A percentile compares a stretch with the other conserved stretches of the same genome.
phyloP scores from a whole-genome alignment of 2,888 invertebrate genomes.

The Physocephala rufipes region DNA sequence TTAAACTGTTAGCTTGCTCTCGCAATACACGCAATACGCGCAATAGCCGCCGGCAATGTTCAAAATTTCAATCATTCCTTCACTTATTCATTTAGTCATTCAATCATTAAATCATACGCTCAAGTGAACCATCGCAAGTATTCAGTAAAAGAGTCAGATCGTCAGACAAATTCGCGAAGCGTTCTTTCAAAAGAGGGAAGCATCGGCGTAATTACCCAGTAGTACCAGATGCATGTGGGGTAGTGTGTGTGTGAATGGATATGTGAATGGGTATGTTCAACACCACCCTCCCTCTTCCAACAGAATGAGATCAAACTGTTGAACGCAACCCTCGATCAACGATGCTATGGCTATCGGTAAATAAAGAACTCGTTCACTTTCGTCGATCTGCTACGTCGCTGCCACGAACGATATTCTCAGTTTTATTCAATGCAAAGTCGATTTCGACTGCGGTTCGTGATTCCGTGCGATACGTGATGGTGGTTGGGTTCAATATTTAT shows the following conservation, averaged over 20 bases:
- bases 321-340: not conserved
- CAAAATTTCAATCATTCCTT: conserved; percentile 9
- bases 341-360: not conserved
- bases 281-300: not conserved
- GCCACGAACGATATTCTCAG: not conserved
- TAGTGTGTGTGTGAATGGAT: no score
- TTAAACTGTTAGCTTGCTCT: no score
- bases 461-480: not conserved
- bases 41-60: no score
- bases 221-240: no score
- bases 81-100: conserved; percentile 10
- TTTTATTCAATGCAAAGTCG: conserved; percentile 24
- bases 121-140: conserved; percentile 5
- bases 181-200: no score
- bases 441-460: conserved; percentile 33
- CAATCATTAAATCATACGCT: conserved; percentile 14
- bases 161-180: no score
- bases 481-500: no score
- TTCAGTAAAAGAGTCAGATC: not conserved
- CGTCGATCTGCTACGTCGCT: not conserved
- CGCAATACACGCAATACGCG: no score
- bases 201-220: no score
- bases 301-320: not conserved
- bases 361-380: not conserved
- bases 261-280: no score